Conservation (phyloP, 2,797 vertebrate genomes). For the Numenius phaeopus region DNA sequence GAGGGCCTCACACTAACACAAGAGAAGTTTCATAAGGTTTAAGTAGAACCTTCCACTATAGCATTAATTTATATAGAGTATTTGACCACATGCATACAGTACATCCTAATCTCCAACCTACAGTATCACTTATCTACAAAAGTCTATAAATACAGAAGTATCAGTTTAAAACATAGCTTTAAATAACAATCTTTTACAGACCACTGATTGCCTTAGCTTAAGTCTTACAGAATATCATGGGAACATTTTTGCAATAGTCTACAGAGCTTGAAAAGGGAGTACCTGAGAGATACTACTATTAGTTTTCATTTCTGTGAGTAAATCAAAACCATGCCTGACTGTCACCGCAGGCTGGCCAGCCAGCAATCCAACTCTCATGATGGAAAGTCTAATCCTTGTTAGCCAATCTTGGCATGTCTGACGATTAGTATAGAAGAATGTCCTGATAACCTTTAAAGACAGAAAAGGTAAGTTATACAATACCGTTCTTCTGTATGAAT, state of each 20-base stretch:
- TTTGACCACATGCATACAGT: neutral
- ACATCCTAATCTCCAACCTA: neutral
- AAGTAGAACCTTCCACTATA: neutral
- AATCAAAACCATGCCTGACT: conserved; percentile 95
- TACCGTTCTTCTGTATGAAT: neutral
- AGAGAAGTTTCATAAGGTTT: neutral
- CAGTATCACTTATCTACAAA: neutral
- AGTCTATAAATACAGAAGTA: neutral
- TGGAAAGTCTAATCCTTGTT: conserved; percentile 93
- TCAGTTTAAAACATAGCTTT: neutral
- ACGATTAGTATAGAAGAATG: conserved; percentile 97
- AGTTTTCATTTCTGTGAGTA: conserved; percentile 94
- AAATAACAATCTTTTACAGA: neutral
- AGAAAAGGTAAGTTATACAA: neutral
- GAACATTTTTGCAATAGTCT: neutral
- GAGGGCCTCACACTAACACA: neutral
- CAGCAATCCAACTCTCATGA: conserved; percentile 96
- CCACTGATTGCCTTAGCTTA: neutral
- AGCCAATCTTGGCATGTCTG: conserved; percentile 99
- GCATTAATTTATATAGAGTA: neutral
- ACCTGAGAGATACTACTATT: conserved; percentile 88
- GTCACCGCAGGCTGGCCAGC: conserved; percentile 98
- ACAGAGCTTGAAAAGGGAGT: neutral
- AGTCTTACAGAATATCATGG: neutral
- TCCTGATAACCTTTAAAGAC: conserved; percentile 89